phyloP scores from a whole-genome alignment of 2,113 vertebrate species.

The Clinocottus analis region DNA sequence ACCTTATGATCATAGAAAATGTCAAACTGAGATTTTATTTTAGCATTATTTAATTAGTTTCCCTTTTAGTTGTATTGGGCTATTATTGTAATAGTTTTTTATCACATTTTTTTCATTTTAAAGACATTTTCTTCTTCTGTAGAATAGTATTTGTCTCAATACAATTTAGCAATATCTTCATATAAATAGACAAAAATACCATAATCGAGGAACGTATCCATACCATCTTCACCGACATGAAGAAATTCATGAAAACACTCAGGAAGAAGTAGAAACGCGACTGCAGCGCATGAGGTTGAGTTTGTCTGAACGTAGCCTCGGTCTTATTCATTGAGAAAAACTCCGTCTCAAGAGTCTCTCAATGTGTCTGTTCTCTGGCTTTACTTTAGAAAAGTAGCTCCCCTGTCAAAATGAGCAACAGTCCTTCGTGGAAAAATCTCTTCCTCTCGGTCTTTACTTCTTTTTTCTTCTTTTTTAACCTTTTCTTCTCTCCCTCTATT shows the following conservation, averaged over 20 bases:
- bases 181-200: neutral
- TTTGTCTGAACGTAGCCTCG: neutral
- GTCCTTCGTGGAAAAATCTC: conserved; percentile 13
- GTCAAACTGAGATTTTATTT: neutral
- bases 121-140: neutral
- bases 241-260: neutral
- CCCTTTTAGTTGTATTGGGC: neutral
- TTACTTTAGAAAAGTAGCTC: conserved; percentile 10
- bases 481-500: neutral
- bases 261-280: neutral
- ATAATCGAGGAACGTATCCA: neutral
- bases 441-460: neutral
- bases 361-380: conserved; percentile 1
- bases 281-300: neutral
- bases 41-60: neutral
- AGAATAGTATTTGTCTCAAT: neutral
- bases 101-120: no score
- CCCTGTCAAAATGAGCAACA: conserved; percentile 8
- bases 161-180: neutral
- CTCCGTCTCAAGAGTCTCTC: neutral
- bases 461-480: neutral
- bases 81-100: no score
- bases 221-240: neutral
- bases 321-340: neutral
- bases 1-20: neutral